A percentile compares a stretch with the other conserved stretches of the same genome.
phyloP scores from a whole-genome alignment of 2,113 vertebrate species.

The Lathamus discolor region DNA sequence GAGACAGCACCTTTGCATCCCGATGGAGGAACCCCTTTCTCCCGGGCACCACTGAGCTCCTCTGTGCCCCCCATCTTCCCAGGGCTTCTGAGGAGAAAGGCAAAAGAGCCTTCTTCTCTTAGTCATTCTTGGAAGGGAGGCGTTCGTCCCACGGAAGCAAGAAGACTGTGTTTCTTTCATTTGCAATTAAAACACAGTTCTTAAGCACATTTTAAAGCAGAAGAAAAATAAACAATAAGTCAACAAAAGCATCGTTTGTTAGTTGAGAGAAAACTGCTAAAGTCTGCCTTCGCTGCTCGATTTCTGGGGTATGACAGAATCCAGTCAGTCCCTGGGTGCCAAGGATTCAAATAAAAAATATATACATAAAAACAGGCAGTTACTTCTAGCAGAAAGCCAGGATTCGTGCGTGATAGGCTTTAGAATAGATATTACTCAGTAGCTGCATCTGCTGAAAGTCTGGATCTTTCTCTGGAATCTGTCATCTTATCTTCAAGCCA shows the following conservation, averaged over 20 bases:
- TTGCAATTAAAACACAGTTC: conserved; percentile 44
- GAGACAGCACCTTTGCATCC: not conserved
- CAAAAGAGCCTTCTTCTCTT: not conserved
- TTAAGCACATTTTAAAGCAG: not conserved
- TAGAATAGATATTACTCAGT: conserved; percentile 65
- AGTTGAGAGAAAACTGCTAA: conserved; percentile 33
- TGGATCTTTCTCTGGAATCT: conserved; percentile 47
- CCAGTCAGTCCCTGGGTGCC: not conserved
- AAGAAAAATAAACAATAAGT: conserved; percentile 62
- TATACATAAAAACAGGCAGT: conserved; percentile 54
- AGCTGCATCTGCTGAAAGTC: conserved; percentile 58
- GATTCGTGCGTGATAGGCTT: conserved; percentile 40
- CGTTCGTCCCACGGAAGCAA: not conserved
- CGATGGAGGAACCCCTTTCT: rapidly evolving
- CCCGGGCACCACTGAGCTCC: rapidly evolving
- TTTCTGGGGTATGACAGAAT: conserved; percentile 6
- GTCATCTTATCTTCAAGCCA: not conserved
- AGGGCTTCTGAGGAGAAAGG: not conserved
- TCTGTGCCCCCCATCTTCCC: not conserved
- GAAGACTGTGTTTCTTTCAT: not conserved
- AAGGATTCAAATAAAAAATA: conserved; percentile 43
- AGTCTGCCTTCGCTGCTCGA: conserved; percentile 25
- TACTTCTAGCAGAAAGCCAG: conserved; percentile 55
- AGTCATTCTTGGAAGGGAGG: not conserved
- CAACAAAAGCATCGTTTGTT: conserved; percentile 39